Evolutionary conservation across 92 coral and sea anemone genomes (phyloP).

Genomic region (Umimayanthus kanabou): DNA sequence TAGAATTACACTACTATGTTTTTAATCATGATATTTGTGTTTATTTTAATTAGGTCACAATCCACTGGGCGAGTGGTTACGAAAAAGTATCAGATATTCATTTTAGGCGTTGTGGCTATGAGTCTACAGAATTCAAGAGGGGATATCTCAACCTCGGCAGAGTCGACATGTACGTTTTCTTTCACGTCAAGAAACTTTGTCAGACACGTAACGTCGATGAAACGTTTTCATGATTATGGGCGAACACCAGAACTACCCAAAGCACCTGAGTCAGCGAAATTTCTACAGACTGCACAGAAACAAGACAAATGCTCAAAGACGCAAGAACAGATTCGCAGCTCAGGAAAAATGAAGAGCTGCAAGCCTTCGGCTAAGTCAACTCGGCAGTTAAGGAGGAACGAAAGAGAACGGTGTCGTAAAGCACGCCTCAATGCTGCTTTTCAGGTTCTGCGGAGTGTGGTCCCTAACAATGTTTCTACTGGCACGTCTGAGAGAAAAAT

Average conservation of each 20-base stretch:
- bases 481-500: conserved; percentile 83
- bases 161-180: conserved; percentile 24
- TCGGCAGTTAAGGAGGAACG: conserved; percentile 89
- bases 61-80: neutral
- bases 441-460: conserved; percentile 93
- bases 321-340: conserved; percentile 36
- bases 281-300: conserved; percentile 29
- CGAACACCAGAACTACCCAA: conserved; percentile 26
- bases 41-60: conserved; percentile 8
- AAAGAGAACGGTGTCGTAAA: conserved; percentile 93
- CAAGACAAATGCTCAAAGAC: conserved; percentile 47
- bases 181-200: conserved; percentile 30
- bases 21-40: neutral
- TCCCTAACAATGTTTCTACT: conserved; percentile 66
- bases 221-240: conserved; percentile 52
- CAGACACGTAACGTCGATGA: conserved; percentile 39
- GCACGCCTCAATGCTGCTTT: conserved; percentile 96
- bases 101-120: neutral
- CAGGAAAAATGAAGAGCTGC: conserved; percentile 51
- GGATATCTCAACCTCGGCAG: conserved; percentile 16
- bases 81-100: neutral
- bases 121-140: conserved; percentile 27
- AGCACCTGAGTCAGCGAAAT: conserved; percentile 5
- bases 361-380: conserved; percentile 65
- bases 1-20: neutral